Evolutionary conservation across 2,888 invertebrate genomes (phyloP), one percentile per base, ranked within the genome.

Genomic region (Leptopilina syphax): DNA sequence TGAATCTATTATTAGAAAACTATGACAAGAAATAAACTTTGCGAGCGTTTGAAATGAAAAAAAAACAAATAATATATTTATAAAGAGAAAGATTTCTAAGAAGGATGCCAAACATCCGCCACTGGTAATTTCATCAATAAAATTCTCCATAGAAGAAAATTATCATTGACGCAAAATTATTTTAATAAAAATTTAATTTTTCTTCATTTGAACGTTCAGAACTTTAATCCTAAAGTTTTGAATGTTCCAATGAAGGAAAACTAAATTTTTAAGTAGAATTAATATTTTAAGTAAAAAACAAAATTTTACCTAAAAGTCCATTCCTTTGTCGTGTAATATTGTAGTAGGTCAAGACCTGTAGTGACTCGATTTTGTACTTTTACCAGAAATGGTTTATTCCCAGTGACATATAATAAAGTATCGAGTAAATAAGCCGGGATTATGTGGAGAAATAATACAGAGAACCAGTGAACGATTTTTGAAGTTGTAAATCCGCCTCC

Each of bases 351-450:
- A 18, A 95, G 90, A 0, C 96, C 96, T 68, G 93, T 93, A 70
- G 93, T 92, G 63, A 95, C 94, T 34, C 94, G 93, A 76, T 94
- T 93, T 85, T 96, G 96, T 0, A 95, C 92, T 81, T 94, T 94
- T 0, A 96, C 93, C 92, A 96, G 92, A 87, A 96, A 97, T 84
- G 95, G 96, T 92, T 95, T 96, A 86, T 95, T 94, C 4, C 96
- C 94, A 76, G 95, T 93, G 34, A 97, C 79, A 13, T 94, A 90
- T 86, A 96, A 91, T 12, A 96, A 84, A 9, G 95, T 92, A 87
- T 97, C 97, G 6, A 97, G 94, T 44, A 96, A 92, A 85, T 96
- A 96, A 0, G 97, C 97, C 0, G 97, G 97, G 13, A 97, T 88
- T 6, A 94, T 92, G 87, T 97, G 97, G 0, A 96, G 94, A 88